phyloP scores from a whole-genome alignment of 2,888 invertebrate species.

The Himalopsyche japonica region DNA sequence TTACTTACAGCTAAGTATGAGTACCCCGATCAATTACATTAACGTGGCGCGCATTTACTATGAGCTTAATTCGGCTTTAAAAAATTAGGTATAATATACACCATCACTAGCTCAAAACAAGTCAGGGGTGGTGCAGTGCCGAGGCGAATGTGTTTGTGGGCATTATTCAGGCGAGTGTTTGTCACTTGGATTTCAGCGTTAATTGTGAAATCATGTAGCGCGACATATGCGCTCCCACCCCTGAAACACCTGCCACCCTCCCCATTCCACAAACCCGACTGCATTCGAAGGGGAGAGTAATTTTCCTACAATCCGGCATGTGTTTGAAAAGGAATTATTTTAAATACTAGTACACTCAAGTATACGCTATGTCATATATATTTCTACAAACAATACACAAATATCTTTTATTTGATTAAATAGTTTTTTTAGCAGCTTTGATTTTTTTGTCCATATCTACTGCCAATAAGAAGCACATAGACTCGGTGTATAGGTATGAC shows the following conservation, averaged over 20 bases:
- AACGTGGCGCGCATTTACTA: background rate
- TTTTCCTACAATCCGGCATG: background rate
- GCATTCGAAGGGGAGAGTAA: background rate
- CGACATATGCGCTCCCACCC: slow-evolving; percentile 7
- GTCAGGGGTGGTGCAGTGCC: background rate
- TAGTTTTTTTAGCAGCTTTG: too few relatives aligned
- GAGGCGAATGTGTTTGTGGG: background rate
- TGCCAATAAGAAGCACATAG: too few relatives aligned
- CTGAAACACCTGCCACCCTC: background rate
- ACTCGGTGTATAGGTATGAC: too few relatives aligned
- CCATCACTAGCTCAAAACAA: background rate
- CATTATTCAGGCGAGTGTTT: slow-evolving; percentile 34
- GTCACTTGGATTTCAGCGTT: slow-evolving; percentile 38
- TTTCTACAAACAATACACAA: too few relatives aligned
- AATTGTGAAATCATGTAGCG: slow-evolving; percentile 40
- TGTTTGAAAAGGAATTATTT: background rate
- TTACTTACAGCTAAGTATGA: background rate
- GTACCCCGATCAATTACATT: background rate
- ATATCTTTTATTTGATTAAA: too few relatives aligned
- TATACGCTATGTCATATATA: too few relatives aligned
- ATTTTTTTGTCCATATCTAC: too few relatives aligned
- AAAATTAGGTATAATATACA: background rate
- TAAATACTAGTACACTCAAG: background rate
- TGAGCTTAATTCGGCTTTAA: background rate
- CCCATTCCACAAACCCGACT: background rate